Base-by-base conservation (phyloP, 2,797 vertebrate genomes). In the Gymnodraco acuticeps region DNA sequence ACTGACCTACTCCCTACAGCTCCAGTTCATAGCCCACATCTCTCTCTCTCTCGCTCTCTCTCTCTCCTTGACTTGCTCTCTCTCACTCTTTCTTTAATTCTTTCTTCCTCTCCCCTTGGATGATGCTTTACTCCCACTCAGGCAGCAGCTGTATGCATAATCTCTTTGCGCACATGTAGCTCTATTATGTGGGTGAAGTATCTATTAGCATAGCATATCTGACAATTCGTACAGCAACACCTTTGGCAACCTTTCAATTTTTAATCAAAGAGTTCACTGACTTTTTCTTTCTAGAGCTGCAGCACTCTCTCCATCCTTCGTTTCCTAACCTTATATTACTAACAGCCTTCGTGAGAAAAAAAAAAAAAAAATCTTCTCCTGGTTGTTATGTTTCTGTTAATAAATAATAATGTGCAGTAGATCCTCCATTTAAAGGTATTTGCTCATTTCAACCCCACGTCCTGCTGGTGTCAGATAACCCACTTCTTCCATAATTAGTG, bases 1-100 rank as follows among this genome's bases (percentile, higher is more conserved):
- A 83, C 81, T 93, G 92, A 92, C 92, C 91, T 81, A 92, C 91
- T 91, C 92, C 92, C 88, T 90, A 80, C 87, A 91, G 73, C 67
- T 88, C 86, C 55, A 70, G 77, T 85, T 80, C 75, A 77, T 42
- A 72, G 56, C 62, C 62, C 55, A 46, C 31, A 43, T 65, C 66
- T 87, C 84, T 60, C 72, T 27, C 33, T 55, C 53, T 54, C 74
- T 66, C 76, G 65, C 69, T 79, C 69, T 33, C 31, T 60, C 9
- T 14, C 17, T 69, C 52, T 51, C 20, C 23, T 16, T 13, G 2
- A 42, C 64, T 80, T 10, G 20, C 10, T 55, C 56, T 58, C 17
- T 53, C 64, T 80, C 63, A 27, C 54, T 56, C 68, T 83, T 76
- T 78, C 70, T 83, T 83, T 47, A 42, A 71, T 67, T 78, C 65